Percentiles rank a stretch among this genome's conserved stretches.
phyloP scores from a whole-genome alignment of 2,113 vertebrate genomes.

The Pteropus alecto region DNA sequence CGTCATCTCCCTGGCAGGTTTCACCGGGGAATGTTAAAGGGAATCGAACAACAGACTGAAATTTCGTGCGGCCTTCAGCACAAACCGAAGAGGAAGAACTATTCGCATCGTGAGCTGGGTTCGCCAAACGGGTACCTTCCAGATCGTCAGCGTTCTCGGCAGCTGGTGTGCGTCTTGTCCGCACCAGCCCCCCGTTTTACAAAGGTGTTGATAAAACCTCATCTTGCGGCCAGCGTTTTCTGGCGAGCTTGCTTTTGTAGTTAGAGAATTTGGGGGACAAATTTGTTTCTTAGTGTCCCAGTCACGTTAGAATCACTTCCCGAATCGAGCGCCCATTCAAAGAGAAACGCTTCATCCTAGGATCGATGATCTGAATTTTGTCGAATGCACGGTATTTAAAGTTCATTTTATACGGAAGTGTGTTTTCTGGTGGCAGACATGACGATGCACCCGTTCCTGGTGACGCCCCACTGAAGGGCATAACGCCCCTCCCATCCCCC shows the following conservation, averaged over 20 bases:
- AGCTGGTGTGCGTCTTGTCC: background rate
- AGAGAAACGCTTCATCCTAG: background rate
- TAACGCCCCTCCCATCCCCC: too few species aligned
- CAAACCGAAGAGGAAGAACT: background rate
- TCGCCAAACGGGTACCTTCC: background rate
- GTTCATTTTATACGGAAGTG: background rate
- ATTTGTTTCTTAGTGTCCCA: too few species aligned
- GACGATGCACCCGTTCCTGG: background rate
- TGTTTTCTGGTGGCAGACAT: background rate
- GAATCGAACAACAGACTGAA: background rate
- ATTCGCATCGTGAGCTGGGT: background rate
- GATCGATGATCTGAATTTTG: background rate
- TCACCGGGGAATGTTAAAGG: background rate
- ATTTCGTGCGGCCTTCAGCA: background rate
- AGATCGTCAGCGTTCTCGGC: background rate
- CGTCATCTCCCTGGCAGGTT: background rate
- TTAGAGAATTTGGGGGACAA: background rate
- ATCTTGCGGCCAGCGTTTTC: background rate
- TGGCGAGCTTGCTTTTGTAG: background rate
- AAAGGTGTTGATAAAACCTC: background rate
- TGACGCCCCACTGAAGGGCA: background rate
- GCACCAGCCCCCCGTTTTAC: background rate
- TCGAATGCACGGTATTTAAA: background rate
- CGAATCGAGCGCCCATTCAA: background rate
- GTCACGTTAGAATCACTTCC: background rate